Evolutionary conservation across 2,113 vertebrate genomes (phyloP).

Genomic region (Montifringilla adamsi): DNA sequence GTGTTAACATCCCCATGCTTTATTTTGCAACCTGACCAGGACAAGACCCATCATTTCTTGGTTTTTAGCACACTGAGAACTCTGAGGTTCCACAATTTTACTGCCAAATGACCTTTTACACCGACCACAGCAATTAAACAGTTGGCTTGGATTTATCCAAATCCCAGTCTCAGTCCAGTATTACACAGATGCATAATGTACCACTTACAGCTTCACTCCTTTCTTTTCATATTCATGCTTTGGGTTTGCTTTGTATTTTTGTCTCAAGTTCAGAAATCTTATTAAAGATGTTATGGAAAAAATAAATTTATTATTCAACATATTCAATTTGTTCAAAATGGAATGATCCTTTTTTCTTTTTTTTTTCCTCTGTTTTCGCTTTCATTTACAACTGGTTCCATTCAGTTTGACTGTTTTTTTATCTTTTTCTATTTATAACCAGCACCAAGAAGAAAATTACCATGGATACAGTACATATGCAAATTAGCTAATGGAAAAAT

Average conservation of each 20-base stretch:
- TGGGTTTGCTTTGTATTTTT: background rate
- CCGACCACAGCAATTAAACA: constrained; percentile 1
- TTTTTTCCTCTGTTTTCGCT: constrained; percentile 24
- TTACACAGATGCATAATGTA: background rate
- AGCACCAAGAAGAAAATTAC: constrained; percentile 72
- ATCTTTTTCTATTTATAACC: constrained; percentile 66
- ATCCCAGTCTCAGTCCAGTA: background rate
- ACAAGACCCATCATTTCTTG: background rate
- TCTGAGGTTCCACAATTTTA: background rate
- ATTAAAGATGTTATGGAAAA: constrained; percentile 65
- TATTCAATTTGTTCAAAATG: constrained; percentile 65
- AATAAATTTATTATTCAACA: constrained; percentile 75
- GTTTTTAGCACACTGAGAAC: constrained; percentile 4
- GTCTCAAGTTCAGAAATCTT: constrained; percentile 57
- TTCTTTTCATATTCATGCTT: background rate
- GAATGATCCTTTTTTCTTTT: constrained; percentile 50
- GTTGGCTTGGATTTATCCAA: background rate
- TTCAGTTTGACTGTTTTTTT: constrained; percentile 46
- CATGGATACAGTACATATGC: constrained; percentile 73
- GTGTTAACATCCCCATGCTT: background rate
- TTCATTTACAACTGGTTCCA: constrained; percentile 66
- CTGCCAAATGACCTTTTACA: background rate
- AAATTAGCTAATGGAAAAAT: constrained; percentile 70
- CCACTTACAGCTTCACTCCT: background rate
- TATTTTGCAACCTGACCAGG: background rate